Base-by-base conservation (phyloP, 2,113 vertebrate species). In the Oncorhynchus nerka region DNA sequence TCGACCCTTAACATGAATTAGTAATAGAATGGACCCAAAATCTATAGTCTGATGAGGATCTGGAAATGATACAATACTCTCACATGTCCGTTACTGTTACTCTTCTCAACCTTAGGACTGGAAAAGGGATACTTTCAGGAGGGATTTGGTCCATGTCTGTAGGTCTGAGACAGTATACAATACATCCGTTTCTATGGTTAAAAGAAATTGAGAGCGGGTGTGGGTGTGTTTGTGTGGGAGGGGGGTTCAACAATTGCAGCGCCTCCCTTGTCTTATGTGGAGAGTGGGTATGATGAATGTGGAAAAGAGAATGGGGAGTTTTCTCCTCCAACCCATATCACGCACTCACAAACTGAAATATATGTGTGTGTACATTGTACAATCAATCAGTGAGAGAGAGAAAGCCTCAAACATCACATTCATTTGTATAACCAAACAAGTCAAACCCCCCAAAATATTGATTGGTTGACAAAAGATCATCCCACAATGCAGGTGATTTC, bases 21-120 rank as follows among this genome's bases (percentile, higher is more conserved):
- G 81, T 93, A 93, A 93, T 92, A 88, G 72, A 78, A 80, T 69
- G 83, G 85, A 80, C 85, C 75, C 86, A 81, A 92, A 92, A 93
- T 92, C 91, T 77, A 91, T 92, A 89, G 81, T 86, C 79, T 79
- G 83, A 77, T 84, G 78, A 86, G 84, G 72, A 74, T 78, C 49
- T 76, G 88, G 87, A 90, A 87, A 91, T 86, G 85, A 92, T 86
- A 88, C 88, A 84, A 87, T 65, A 79, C 28, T 68, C 24, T 62
- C 34, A 26, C 19, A 19, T 67, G 9, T 45, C 7, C 0, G 68
- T 49, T 45, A 12, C 26, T 70, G 39, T 45, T 39, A 39, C 39
- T 39, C 7, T 45, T 45, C 39, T 45, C 8, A 11, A 45, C 9
- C 64, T 24, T 30, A 1, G 30, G 13, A 34, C 24, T 55, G 26